Evolutionary conservation across 2,888 invertebrate species (phyloP).

Genomic region (Drosophila tanythrix): DNA sequence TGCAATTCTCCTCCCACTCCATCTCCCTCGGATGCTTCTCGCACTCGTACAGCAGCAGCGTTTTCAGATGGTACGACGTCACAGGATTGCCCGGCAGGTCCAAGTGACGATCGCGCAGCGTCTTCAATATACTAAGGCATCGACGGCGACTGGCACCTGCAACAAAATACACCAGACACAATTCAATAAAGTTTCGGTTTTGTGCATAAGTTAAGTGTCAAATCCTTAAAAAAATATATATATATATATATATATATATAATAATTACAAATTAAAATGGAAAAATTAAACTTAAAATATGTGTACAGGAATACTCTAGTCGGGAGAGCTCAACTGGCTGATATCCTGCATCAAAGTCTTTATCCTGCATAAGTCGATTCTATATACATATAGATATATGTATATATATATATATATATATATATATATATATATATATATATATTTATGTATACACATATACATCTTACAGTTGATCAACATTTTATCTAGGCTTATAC

Average conservation of each 20-base stretch:
- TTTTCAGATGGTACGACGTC: slow-evolving; percentile 95
- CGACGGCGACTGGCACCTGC: slow-evolving; percentile 92
- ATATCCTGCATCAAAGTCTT: background rate
- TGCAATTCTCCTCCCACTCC: slow-evolving; percentile 97
- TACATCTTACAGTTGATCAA: background rate
- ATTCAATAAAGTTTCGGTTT: background rate
- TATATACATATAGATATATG: too few relatives aligned
- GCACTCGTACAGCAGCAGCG: slow-evolving; percentile 96
- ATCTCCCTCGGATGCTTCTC: slow-evolving; percentile 97
- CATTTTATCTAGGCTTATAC: background rate
- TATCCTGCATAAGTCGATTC: background rate
- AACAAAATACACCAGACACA: slow-evolving; percentile 11
- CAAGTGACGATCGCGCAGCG: slow-evolving; percentile 94
- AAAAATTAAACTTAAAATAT: background rate
- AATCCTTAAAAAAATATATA: background rate
- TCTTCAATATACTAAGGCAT: slow-evolving; percentile 95
- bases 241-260: background rate
- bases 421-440: background rate
- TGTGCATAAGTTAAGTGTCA: background rate
- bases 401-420: too few relatives aligned
- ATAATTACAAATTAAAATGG: background rate
- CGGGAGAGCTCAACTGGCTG: background rate
- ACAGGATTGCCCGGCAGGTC: slow-evolving; percentile 96
- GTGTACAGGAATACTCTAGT: background rate
- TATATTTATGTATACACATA: background rate